Base-by-base conservation (phyloP, 1,140 invertebrate genomes). In the Diorhabda elongata region DNA sequence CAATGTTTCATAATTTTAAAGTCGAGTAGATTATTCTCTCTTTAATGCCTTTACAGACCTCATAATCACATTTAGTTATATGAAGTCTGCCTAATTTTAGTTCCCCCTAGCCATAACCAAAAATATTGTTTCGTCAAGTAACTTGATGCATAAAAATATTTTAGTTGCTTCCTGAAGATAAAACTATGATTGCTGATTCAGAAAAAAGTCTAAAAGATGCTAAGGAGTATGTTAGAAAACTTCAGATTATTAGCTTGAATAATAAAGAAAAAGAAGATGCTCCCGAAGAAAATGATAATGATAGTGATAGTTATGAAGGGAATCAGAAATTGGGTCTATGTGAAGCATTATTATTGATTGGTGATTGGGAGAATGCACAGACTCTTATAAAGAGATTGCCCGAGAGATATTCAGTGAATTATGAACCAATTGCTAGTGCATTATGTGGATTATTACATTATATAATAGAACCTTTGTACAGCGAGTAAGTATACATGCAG, bases 281-380 rank as follows among this genome's bases (percentile, higher is more conserved):
- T 77, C 86, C 79, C 63, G 87, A 86, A 77, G 90, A 92, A 75
- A 88, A 89, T 73, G 91, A 93, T 74, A 87, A 84, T 77, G 70
- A 84, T 64, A 84, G 87, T 75, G 86, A 89, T 76, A 90, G 92
- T 77, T 91, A 91, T 78, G 83, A 85, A 78, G 85, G 82, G 67
- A 98, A 99, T 84, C 97, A 99, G 82, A 98, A 99, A 81, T 88
- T 98, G 75, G 92, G 94, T 56, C 83, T 99, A 4, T 92, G 93
- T 78, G 92, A 97, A 80, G 95, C 95, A 2, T 80, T 98, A 3
- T 79, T 98, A 3, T 87, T 89, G 74, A 88, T 98, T 71, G 96
- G 94, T 26, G 93, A 94, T 74, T 98, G 96, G 96, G 86, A 90
- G 7, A 91, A 92, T 77, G 95, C 93, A 5, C 84, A 89, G 66